Evolutionary conservation across 2,888 invertebrate species (phyloP).

Genomic region (Aphodius sticticus): DNA sequence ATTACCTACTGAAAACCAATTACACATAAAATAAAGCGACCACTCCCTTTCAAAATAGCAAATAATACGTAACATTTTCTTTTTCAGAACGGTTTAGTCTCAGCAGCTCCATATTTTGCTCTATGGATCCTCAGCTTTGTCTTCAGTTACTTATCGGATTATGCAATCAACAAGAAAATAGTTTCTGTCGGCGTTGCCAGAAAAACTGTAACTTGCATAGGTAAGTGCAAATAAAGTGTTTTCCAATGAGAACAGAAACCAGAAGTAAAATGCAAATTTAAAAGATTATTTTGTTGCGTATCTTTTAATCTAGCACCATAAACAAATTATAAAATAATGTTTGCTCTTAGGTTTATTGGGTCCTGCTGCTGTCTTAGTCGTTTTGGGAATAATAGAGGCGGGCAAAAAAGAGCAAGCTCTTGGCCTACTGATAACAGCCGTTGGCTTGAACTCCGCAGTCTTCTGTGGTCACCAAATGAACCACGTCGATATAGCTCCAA

Average conservation of each 20-base stretch:
- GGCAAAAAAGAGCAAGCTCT: slow-evolving; percentile 69
- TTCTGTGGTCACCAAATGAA: slow-evolving; percentile 81
- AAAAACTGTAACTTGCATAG: slow-evolving; percentile 72
- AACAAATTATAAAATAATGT: background rate
- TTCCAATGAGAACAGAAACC: slow-evolving; percentile 9
- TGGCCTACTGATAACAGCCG: slow-evolving; percentile 72
- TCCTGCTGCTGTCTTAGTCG: slow-evolving; percentile 72
- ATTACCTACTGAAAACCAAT: too few species aligned
- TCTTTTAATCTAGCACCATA: background rate
- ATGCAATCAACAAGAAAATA: slow-evolving; percentile 64
- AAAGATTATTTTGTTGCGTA: background rate
- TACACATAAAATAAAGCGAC: too few species aligned
- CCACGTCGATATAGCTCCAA: slow-evolving; percentile 85
- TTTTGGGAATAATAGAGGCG: slow-evolving; percentile 65
- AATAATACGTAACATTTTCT: background rate
- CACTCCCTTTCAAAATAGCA: too few species aligned
- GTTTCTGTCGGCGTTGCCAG: slow-evolving; percentile 65
- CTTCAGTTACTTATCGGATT: slow-evolving; percentile 72
- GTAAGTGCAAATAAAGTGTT: slow-evolving; percentile 7
- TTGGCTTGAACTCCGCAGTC: slow-evolving; percentile 78
- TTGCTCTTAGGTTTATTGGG: slow-evolving; percentile 66
- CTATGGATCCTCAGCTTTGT: slow-evolving; percentile 77
- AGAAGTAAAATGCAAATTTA: slow-evolving; percentile 19
- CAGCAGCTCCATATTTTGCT: slow-evolving; percentile 76
- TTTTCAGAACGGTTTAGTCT: slow-evolving; percentile 70